phyloP scores from a whole-genome alignment of 2,888 invertebrate genomes.

The Lasioglossum morio region DNA sequence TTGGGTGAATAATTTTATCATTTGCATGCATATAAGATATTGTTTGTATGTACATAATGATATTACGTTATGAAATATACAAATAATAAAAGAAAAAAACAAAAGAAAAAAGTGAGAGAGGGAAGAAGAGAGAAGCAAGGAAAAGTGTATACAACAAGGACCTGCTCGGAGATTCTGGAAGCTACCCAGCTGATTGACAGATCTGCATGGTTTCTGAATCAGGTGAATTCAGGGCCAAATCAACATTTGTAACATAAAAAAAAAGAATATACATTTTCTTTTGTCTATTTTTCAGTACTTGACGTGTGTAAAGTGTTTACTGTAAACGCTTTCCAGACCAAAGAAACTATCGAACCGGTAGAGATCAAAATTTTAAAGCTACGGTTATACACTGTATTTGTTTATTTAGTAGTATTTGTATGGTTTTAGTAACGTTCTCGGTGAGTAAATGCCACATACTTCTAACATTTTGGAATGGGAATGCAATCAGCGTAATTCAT shows the following conservation, averaged over 20 bases:
- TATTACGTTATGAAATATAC: conserved; percentile 68
- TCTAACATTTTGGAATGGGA: conserved; percentile 25
- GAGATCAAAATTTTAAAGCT: conserved; percentile 34
- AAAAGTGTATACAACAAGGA: conserved; percentile 69
- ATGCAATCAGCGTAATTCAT: conserved; percentile 8
- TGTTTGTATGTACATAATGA: conserved; percentile 61
- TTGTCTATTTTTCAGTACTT: conserved; percentile 51
- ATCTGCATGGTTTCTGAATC: conserved; percentile 83
- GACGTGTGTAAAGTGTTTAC: conserved; percentile 41
- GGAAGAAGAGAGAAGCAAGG: conserved; percentile 77
- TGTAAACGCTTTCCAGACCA: conserved; percentile 36
- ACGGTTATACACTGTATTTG: conserved; percentile 46
- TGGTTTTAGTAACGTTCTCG: conserved; percentile 47
- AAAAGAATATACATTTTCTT: conserved; percentile 54
- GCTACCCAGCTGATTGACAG: conserved; percentile 77
- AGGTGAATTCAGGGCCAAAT: conserved; percentile 84
- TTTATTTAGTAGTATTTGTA: conserved; percentile 58
- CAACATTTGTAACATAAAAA: conserved; percentile 80
- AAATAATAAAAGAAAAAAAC: conserved; percentile 70
- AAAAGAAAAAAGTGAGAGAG: conserved; percentile 70
- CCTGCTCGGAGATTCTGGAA: conserved; percentile 74
- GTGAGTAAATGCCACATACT: conserved; percentile 59
- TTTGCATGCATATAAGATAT: conserved; percentile 39
- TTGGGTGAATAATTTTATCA: conserved; percentile 58
- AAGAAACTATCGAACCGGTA: conserved; percentile 36